phyloP scores from a whole-genome alignment of 2,797 vertebrate genomes.

The Notolepis coatsorum region DNA sequence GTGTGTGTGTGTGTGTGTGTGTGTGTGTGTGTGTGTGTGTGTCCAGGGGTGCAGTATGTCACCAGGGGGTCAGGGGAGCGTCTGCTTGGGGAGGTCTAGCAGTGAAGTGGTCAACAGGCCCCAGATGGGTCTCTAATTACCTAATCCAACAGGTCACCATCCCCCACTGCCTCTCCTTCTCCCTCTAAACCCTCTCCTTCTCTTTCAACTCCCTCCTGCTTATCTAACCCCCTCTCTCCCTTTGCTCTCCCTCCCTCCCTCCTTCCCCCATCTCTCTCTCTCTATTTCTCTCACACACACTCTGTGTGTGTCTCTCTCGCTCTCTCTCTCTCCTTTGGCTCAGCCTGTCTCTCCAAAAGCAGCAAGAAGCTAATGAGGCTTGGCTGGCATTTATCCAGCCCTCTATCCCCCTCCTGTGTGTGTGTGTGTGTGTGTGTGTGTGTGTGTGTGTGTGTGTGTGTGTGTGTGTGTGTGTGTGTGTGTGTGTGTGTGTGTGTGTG shows the following conservation, averaged over 20 bases:
- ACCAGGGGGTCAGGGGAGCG: background rate
- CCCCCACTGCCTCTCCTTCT: slow-evolving; percentile 47
- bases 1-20: no score
- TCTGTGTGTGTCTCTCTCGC: background rate
- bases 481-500: slow-evolving; percentile 1
- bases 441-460: slow-evolving; percentile 18
- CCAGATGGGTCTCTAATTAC: slow-evolving; percentile 81
- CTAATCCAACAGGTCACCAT: slow-evolving; percentile 78
- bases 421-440: slow-evolving; percentile 27
- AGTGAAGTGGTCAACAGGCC: slow-evolving; percentile 78
- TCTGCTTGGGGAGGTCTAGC: slow-evolving; percentile 70
- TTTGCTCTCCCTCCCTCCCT: slow-evolving; percentile 1
- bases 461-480: slow-evolving; percentile 2
- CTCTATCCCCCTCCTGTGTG: slow-evolving; percentile 61
- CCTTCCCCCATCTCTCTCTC: no score
- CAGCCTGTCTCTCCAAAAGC: slow-evolving; percentile 73
- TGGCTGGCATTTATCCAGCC: slow-evolving; percentile 79
- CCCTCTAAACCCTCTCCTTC: slow-evolving; percentile 52
- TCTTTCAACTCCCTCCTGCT: slow-evolving; percentile 71
- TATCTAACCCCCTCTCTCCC: slow-evolving; percentile 62
- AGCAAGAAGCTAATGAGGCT: slow-evolving; percentile 79
- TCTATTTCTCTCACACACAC: slow-evolving; percentile 11
- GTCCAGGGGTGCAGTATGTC: background rate
- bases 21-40: no score
- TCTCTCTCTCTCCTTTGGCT: slow-evolving; percentile 24